Conservation (phyloP, 2,888 invertebrate genomes). For the Alloplasta piceator region DNA sequence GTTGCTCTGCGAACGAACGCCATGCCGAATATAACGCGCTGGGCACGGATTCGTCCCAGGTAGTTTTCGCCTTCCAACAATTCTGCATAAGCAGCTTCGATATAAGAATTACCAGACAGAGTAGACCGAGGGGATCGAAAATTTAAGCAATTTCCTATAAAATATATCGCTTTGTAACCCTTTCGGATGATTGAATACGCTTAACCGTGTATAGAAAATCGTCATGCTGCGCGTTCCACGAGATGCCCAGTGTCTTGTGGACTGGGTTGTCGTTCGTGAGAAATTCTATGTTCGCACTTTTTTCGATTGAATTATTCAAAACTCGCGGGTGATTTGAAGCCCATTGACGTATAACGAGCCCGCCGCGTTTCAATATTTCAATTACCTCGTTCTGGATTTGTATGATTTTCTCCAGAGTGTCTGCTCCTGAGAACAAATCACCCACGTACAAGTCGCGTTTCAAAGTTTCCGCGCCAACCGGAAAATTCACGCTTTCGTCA, state of each 20-base stretch:
- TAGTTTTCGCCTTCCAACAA: constrained; percentile 29
- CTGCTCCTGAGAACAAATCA: constrained; percentile 63
- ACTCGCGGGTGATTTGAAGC: constrained; percentile 58
- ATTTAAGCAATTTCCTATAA: constrained; percentile 37
- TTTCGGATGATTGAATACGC: constrained; percentile 28
- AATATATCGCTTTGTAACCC: constrained; percentile 42
- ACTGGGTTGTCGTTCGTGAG: constrained; percentile 49
- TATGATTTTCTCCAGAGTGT: constrained; percentile 61
- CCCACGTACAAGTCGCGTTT: constrained; percentile 66
- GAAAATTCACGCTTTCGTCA: constrained; percentile 60
- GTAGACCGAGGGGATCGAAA: constrained; percentile 41
- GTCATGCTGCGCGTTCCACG: constrained; percentile 54
- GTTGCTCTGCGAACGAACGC: constrained; percentile 23
- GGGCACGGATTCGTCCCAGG: constrained; percentile 32
- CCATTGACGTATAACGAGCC: constrained; percentile 74
- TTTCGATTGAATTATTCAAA: constrained; percentile 29
- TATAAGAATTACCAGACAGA: constrained; percentile 13
- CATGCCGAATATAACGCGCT: constrained; percentile 16
- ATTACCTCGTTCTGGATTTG: constrained; percentile 65
- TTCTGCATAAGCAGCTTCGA: constrained; percentile 22
- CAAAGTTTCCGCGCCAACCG: constrained; percentile 43
- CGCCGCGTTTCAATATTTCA: constrained; percentile 68
- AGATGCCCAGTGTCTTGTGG: constrained; percentile 49
- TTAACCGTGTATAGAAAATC: constrained; percentile 45
- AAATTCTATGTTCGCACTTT: constrained; percentile 44